phyloP scores from a whole-genome alignment of 2,888 invertebrate species.

The Mechanitis messenoides region DNA sequence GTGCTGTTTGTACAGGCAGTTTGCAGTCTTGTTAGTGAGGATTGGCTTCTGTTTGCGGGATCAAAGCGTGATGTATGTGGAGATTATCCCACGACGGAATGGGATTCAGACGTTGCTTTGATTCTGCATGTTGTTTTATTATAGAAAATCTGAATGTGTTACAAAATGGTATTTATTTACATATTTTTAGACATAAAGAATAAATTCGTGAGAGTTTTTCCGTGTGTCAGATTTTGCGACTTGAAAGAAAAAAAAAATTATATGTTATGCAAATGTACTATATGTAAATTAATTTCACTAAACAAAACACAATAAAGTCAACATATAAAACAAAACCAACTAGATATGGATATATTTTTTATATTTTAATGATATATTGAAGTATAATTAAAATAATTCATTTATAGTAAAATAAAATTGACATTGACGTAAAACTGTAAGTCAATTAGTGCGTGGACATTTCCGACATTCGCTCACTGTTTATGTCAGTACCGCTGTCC shows the following conservation, averaged over 20 bases:
- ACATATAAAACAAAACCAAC: too few species aligned
- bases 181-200: too few species aligned
- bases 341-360: too few species aligned
- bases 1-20: slow-evolving; percentile 49
- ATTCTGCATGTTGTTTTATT: slow-evolving; percentile 4
- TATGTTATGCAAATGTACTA: too few species aligned
- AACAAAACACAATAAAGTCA: too few species aligned
- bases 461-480: slow-evolving; percentile 6
- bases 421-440: slow-evolving; percentile 1
- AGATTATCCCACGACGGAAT: slow-evolving; percentile 26
- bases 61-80: slow-evolving; percentile 32
- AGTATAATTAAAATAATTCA: too few species aligned
- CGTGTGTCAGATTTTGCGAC: too few species aligned
- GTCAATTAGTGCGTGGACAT: slow-evolving; percentile 3
- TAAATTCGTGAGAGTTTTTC: too few species aligned
- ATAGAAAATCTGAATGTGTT: neutral
- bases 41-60: slow-evolving; percentile 36
- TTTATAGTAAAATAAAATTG: neutral
- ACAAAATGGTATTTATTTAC: too few species aligned
- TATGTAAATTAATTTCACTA: too few species aligned
- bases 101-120: slow-evolving; percentile 14
- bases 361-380: too few species aligned
- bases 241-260: too few species aligned
- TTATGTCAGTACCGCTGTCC: slow-evolving; percentile 5
- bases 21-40: slow-evolving; percentile 40